Evolutionary conservation across 2,113 vertebrate species (phyloP).

Genomic region (Ahaetulla prasina): DNA sequence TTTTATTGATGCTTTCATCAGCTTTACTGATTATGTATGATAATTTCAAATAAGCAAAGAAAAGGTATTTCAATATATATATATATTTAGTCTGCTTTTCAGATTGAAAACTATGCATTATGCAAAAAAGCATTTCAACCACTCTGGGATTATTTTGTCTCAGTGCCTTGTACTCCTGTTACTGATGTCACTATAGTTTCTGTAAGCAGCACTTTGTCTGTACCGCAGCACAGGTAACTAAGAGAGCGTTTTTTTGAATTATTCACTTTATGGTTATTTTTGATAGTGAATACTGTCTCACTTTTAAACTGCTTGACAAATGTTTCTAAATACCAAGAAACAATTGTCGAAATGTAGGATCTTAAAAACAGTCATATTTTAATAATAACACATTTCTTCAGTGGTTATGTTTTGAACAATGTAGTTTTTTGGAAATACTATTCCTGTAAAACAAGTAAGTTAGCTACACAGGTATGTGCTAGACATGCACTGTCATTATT

Average conservation of each 20-base stretch:
- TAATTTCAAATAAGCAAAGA: background rate
- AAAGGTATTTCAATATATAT: background rate
- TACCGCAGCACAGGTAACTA: conserved; percentile 70
- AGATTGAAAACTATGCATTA: conserved; percentile 73
- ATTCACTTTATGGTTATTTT: background rate
- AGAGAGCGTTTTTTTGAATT: conserved; percentile 23
- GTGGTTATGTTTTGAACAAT: conserved; percentile 5
- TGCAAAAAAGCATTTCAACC: conserved; percentile 80
- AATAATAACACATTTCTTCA: conserved; percentile 2
- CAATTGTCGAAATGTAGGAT: conserved; percentile 15
- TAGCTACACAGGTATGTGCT: background rate
- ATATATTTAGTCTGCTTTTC: conserved; percentile 80
- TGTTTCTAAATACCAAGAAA: background rate
- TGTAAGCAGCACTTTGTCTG: conserved; percentile 52
- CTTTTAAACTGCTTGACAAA: conserved; percentile 17
- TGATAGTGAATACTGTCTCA: background rate
- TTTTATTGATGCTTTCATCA: background rate
- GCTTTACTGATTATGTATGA: background rate
- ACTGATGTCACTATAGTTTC: conserved; percentile 47
- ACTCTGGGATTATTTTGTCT: conserved; percentile 85
- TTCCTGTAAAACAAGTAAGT: background rate
- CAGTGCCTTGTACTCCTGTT: conserved; percentile 29
- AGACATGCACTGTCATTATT: too few relatives aligned
- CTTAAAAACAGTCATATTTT: conserved; percentile 23
- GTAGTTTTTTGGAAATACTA: background rate